Percentiles rank a stretch among this genome's conserved stretches.
These are phyloP conservation scores for Petrolisthes manimaculis DNA, from an alignment of 2,888 invertebrate species.

Conservation along the genomic window DNA sequence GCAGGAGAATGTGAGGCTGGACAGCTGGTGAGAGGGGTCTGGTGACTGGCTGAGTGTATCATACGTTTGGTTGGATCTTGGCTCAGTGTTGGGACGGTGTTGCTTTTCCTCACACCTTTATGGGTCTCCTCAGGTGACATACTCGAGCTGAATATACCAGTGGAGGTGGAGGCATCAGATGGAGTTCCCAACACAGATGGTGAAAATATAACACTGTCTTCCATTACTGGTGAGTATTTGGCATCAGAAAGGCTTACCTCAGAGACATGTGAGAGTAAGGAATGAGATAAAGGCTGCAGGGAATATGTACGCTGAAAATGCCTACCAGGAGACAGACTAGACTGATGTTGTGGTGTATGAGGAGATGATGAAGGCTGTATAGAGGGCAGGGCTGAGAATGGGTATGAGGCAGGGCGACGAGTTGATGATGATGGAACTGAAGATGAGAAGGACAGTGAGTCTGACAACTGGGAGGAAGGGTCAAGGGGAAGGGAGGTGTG, in stretches of 20 bases:
- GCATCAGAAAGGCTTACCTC: too few species aligned
- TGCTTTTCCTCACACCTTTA: slow-evolving; percentile 35
- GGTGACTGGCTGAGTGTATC: slow-evolving; percentile 37
- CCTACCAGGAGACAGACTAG: not conserved
- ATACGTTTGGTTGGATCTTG: not conserved
- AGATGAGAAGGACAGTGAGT: not conserved
- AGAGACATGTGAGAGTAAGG: not conserved
- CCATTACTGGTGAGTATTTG: not conserved
- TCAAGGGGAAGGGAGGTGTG: not conserved
- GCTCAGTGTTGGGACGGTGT: slow-evolving; percentile 33
- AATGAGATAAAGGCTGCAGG: not conserved
- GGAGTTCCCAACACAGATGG: not conserved
- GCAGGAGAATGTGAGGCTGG: slow-evolving; percentile 10
- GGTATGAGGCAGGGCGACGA: not conserved
- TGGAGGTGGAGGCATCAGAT: slow-evolving; percentile 22
- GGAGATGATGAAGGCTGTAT: not conserved
- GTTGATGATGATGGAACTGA: not conserved
- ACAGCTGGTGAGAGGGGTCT: not conserved
- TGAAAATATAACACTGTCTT: slow-evolving; percentile 4
- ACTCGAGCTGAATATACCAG: slow-evolving; percentile 33
- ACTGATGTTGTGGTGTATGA: not conserved
- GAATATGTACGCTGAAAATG: not conserved
- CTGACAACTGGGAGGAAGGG: not conserved
- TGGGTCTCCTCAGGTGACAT: slow-evolving; percentile 6
- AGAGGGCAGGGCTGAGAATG: not conserved